These are phyloP conservation scores for Bombus sylvicola DNA, from an alignment of 1,140 invertebrate genomes.

Conservation along the genomic window DNA sequence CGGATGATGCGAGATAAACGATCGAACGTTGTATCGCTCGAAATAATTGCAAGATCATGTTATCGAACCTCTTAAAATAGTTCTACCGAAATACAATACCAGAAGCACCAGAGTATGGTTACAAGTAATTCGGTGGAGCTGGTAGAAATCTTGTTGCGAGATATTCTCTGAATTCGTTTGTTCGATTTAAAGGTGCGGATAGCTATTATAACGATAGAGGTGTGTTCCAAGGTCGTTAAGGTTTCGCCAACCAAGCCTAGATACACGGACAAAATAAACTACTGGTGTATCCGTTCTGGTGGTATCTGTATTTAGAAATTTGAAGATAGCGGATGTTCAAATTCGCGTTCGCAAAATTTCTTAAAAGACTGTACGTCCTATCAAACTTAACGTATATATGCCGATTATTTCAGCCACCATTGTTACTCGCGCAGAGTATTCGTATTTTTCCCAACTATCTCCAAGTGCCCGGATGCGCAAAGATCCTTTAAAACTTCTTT, in stretches of 20 bases:
- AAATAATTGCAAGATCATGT: not conserved
- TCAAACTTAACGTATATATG: not conserved
- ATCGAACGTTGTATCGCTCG: not conserved
- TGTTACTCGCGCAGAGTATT: not conserved
- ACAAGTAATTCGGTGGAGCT: not conserved
- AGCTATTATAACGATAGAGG: not conserved
- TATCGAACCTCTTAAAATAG: not conserved
- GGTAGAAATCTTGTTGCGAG: not conserved
- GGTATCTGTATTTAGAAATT: not conserved
- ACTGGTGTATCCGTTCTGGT: not conserved
- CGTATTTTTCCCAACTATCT: not conserved
- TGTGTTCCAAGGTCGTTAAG: not conserved
- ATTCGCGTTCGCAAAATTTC: not conserved
- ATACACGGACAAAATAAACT: not conserved
- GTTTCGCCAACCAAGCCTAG: not conserved
- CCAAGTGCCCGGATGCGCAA: too few species aligned
- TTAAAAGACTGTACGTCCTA: not conserved
- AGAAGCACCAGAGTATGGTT: not conserved
- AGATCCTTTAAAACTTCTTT: too few species aligned
- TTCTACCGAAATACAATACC: not conserved
- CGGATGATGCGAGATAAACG: too few species aligned
- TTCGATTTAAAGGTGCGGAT: not conserved
- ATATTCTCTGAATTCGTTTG: not conserved
- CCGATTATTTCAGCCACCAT: not conserved
- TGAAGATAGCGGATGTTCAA: not conserved